Base-by-base conservation (phyloP, 2,797 vertebrate genomes). In the Thunnus albacares region DNA sequence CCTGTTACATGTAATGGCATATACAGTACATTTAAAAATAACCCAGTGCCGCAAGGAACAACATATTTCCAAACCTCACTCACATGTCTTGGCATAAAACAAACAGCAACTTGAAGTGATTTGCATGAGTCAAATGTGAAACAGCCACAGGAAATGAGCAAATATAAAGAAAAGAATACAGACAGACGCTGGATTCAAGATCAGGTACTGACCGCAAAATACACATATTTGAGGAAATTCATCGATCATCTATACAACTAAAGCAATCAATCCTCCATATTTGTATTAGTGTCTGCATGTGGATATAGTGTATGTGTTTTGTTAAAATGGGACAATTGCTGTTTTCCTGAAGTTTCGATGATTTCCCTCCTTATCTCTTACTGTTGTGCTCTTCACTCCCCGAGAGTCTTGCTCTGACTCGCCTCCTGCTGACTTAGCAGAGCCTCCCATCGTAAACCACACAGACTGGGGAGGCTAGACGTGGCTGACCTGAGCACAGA, bases 371-470 rank as follows among this genome's bases (percentile, higher is more conserved):
- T 74, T 84, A 67, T 87, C 63, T 76, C 56, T 71, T 47, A 71
- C 64, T 79, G 71, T 74, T 87, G 76, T 63, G 57, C 71, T 64
- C 18, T 72, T 26, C 53, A 65, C 71, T 87, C 78, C 78, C 49
- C 66, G 64, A 80, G 53, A 84, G 82, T 92, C 92, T 70, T 94
- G 93, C 90, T 85, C 74, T 20, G 84, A 93, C 93, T 91, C 79
- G 92, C 77, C 87, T 89, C 85, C 87, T 92, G 92, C 94, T 95
- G 93, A 96, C 91, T 91, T 83, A 76, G 92, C 93, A 92, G 80
- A 83, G 83, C 79, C 83, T 83, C 87, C 86, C 90, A 79, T 88
- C 90, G 81, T 92, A 92, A 94, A 93, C 90, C 91, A 91, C 91
- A 91, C 85, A 87, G 89, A 80, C 88, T 85, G 38, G 59, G 71